Base-by-base conservation (phyloP, 2,113 vertebrate species). In the Speoplatyrhinus poulsoni region DNA sequence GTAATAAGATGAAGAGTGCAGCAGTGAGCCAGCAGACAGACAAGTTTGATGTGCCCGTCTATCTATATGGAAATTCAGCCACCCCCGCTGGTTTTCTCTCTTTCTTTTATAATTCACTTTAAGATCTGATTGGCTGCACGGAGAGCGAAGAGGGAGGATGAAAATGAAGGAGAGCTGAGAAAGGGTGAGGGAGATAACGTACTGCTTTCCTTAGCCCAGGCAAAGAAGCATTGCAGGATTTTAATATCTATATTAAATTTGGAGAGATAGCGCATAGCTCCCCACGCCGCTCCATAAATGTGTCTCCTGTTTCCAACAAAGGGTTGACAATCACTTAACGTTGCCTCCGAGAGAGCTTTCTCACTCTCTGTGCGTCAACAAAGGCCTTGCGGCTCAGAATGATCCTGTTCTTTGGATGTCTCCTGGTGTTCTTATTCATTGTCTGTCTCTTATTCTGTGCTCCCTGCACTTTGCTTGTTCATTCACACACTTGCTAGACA, bases 41-140 rank as follows among this genome's bases (percentile, higher is more conserved):
- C 88, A 87, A 86, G 84, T 89, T 88, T 89, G 91, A 91, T 91
- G 86, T 79, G 73, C 56, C 26, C 68, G 75, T 88, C 92, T 81
- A 93, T 93, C 90, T 93, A 93, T 91, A 93, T 93, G 92, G 92
- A 92, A 93, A 93, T 93, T 76, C 75, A 72, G 64, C 50, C 62
- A 63, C 53, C 60, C 60, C 74, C n/a, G n/a, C 75, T 70, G 67
- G 73, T 84, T 75, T 69, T 62, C 48, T 65, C 57, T 19, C 16
- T 76, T 56, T 70, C 70, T 67, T 55, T 58, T 74, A 75, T 83
- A 82, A 88, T 85, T 90, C 83, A 80, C 76, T 86, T 84, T 82
- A 9, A 69, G 48, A 52, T 82, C 63, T 82, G 79, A 89, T 88
- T 89, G 87, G 82, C 83, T 81, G 67, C 12, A 32, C 53, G 36